Evolutionary conservation across 2,888 invertebrate genomes (phyloP), one percentile per base, ranked within the genome.

Genomic region (Microplitis deprimator): DNA sequence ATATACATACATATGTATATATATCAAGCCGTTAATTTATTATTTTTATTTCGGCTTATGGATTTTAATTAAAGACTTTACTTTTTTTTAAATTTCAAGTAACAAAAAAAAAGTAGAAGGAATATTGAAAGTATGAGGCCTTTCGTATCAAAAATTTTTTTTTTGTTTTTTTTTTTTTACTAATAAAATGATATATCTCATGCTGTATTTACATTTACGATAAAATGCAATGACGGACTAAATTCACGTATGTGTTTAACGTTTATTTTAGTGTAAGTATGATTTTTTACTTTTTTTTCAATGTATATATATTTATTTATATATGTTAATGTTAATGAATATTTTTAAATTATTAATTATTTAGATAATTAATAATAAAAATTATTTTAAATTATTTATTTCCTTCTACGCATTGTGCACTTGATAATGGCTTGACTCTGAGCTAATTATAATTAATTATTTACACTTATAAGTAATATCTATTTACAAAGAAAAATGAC

Each of bases 401-500:
- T 79, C 79, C 72, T 79, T 83, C 81, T 83, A 83, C 80, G 82
- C 81, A 81, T 84, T 84, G 83, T 84, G 83, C 82, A 82, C 80
- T 83, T 84, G 87, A 88, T 86, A 79, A 85, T 88, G 88, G 86
- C 88, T 89, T 88, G 88, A 87, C 86, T 87, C 85, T 87, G 85
- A 65, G 79, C 77, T 84, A 84, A 81, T 79, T 85, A 84, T 85
- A 85, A 83, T 84, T 79, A 85, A 68, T 75, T 89, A 89, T 89
- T 84, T 89, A 89, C 89, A 89, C 86, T 88, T 88, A 88, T 87
- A 87, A 85, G 86, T 88, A 50, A 50, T 50, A 87, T 87, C 84
- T 89, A 88, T 89, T 87, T 89, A 89, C 89, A 89, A 50, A 50
- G 50, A 50, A 88, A 88, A 87, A 87, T 88, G 88, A 89, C 87